Base-by-base conservation (phyloP, 1,140 invertebrate species). In the Oryzaephilus surinamensis region DNA sequence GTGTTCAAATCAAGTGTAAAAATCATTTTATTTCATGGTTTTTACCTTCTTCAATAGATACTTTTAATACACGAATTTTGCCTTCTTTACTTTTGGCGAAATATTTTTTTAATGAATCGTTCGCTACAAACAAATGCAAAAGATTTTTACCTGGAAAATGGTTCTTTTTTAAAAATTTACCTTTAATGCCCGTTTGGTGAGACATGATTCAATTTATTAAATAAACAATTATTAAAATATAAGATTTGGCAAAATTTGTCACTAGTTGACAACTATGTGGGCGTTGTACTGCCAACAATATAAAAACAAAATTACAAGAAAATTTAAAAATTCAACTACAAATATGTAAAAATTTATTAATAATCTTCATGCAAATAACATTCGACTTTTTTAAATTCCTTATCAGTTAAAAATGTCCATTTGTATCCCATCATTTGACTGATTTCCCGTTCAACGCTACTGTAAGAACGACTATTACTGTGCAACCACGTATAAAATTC, bases 21-120 rank as follows among this genome's bases (percentile, higher is more conserved):
- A n/a, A n/a, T n/a, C n/a, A n/a, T 32, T 36, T 31, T 45, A 7
- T 32, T 28, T 23, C 24, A 24, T 11, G 32, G 48, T 43, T 50
- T 64, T 71, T 67, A 89, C 86, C 87, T 67, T 89, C 82, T 66
- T 84, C 77, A 45, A 93, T 92, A 10, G 79, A 79, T 42, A 92
- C 72, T 73, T 89, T 90, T 34, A 92, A 61, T 12, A 83, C 65
- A 42, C 88, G 70, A 35, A 85, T 73, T 63, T 82, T 84, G 16
- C 84, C 84, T 63, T 84, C 81, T 44, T 79, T 74, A 43, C 82
- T 86, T 66, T 85, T 85, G 1, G 77, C 76, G 47, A 92, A 89
- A 57, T 84, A 79, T 57, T 81, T 83, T 48, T 77, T 76, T 23
- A 92, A 63, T 35, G 79, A 73, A 49, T 83, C 76, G 68, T 91